Conservation (phyloP, 2,113 vertebrate genomes). For the Zosterops japonicus region DNA sequence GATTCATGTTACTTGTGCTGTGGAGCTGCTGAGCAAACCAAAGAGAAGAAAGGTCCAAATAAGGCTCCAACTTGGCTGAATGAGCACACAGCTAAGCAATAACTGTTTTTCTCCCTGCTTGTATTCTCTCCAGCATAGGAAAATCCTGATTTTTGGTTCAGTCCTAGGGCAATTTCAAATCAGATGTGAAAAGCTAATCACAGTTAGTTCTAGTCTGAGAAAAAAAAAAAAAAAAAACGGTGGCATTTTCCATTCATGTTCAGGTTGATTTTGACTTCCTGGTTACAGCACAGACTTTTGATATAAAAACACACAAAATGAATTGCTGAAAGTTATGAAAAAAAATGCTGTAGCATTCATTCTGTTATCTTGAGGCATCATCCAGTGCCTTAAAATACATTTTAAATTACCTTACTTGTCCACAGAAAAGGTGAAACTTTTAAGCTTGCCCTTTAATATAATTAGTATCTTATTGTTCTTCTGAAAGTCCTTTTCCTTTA, state of each 20-base stretch:
- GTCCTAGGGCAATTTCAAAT: background rate
- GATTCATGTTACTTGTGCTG: background rate
- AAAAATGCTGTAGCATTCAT: background rate
- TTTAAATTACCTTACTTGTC: conserved; percentile 6
- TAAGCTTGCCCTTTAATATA: background rate
- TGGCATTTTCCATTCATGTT: background rate
- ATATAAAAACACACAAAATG: background rate
- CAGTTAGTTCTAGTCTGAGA: background rate
- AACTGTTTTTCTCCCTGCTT: background rate
- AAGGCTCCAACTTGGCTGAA: background rate
- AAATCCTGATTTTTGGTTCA: background rate
- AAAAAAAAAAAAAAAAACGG: too few relatives aligned
- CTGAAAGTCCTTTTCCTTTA: background rate
- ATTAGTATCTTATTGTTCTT: background rate
- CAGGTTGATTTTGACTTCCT: background rate
- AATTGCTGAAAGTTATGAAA: background rate
- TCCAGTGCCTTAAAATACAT: background rate
- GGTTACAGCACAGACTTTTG: background rate
- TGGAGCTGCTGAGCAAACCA: background rate
- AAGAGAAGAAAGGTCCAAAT: background rate
- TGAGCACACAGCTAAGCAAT: background rate
- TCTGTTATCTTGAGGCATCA: background rate
- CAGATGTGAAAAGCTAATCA: background rate
- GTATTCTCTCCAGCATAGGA: background rate
- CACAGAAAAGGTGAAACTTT: conserved; percentile 3